These are phyloP conservation scores for Heteromyza rotundicornis DNA, from an alignment of 2,888 invertebrate genomes.

Conservation along the genomic window DNA sequence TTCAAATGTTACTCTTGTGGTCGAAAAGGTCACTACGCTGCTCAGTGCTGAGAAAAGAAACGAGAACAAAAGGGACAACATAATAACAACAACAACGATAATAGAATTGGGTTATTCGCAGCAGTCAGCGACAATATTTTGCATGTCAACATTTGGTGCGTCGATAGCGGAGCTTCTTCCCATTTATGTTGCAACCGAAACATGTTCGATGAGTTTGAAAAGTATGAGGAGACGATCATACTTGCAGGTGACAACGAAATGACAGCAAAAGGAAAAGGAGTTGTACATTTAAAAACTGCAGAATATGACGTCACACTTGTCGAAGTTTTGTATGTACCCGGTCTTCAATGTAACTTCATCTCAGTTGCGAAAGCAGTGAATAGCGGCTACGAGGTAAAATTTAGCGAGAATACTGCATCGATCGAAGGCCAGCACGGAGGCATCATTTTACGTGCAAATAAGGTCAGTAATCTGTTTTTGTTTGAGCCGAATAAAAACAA, in stretches of 20 bases:
- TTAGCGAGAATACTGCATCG: background rate
- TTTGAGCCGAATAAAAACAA: background rate
- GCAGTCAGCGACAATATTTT: background rate
- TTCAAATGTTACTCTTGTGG: background rate
- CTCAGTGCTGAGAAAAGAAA: background rate
- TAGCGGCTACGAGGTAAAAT: background rate
- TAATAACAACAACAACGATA: background rate
- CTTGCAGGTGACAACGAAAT: no score
- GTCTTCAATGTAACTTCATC: background rate
- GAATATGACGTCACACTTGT: background rate
- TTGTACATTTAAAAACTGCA: background rate
- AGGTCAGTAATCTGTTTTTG: slow-evolving; percentile 1
- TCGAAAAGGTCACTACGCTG: background rate
- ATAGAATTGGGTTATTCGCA: background rate
- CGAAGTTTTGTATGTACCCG: background rate
- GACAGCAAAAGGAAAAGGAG: background rate
- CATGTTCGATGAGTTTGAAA: slow-evolving; percentile 4
- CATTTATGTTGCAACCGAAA: background rate
- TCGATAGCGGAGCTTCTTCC: background rate
- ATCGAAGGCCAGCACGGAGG: background rate
- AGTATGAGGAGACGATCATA: no score
- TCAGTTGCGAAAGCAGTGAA: slow-evolving; percentile 3
- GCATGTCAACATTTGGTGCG: slow-evolving; percentile 1
- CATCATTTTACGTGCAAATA: background rate
- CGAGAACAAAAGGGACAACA: background rate